phyloP scores from a whole-genome alignment of 37 sponge, comb jelly and placozoan genomes.

The Hormiphora californensis region DNA sequence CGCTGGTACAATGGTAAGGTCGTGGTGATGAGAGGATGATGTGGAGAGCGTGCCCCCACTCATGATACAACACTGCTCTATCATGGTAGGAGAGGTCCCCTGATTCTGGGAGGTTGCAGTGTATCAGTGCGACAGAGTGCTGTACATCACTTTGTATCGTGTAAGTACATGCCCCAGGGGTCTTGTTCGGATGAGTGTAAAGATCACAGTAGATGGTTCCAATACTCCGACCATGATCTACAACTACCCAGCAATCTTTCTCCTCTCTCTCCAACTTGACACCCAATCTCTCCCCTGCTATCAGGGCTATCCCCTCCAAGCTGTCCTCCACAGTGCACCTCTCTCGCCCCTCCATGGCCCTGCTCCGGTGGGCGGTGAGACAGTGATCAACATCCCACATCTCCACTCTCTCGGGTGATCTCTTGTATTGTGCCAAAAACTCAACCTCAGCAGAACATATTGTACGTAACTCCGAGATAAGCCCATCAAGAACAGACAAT shows the following conservation, averaged over 20 bases:
- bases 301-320: conserved; percentile 59
- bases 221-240: conserved; percentile 56
- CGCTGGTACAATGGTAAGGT: too few relatives aligned
- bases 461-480: conserved; percentile 58
- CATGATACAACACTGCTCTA: too few relatives aligned
- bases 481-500: conserved; percentile 60
- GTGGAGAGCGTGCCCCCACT: too few relatives aligned
- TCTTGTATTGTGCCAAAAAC: conserved; percentile 28
- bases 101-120: too few relatives aligned
- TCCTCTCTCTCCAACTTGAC: conserved; percentile 54
- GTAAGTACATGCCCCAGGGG: too few relatives aligned
- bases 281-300: conserved; percentile 63
- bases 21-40: too few relatives aligned
- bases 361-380: conserved; percentile 30
- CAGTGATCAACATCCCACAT: conserved; percentile 68
- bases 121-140: too few relatives aligned
- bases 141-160: too few relatives aligned
- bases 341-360: background rate
- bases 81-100: too few relatives aligned
- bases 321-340: conserved; percentile 62
- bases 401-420: background rate
- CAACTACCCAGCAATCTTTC: conserved; percentile 58
- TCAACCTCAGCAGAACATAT: conserved; percentile 59
- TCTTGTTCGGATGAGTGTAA: conserved; percentile 54
- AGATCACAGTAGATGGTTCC: conserved; percentile 78